phyloP scores from a whole-genome alignment of 2,888 invertebrate genomes.

The Andrena fulva region DNA sequence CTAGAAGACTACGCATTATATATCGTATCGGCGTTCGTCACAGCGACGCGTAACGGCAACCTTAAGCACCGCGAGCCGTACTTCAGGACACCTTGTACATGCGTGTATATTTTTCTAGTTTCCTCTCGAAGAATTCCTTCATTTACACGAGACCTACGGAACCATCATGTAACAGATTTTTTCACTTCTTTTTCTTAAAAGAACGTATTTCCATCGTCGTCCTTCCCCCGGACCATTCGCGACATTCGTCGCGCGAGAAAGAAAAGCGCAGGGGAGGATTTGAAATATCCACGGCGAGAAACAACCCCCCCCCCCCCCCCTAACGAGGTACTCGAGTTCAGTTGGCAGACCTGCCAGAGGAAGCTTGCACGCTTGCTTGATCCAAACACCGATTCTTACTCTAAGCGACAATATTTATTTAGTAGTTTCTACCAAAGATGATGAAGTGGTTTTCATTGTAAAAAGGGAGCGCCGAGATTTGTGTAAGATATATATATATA shows the following conservation, averaged over 20 bases:
- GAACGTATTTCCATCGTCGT: conserved; percentile 1
- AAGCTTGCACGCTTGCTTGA: conserved; percentile 40
- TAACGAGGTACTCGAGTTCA: neutral
- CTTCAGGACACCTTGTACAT: conserved; percentile 65
- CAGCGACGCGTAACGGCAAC: conserved; percentile 44
- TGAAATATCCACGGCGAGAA: neutral
- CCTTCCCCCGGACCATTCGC: neutral
- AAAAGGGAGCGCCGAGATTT: conserved; percentile 54
- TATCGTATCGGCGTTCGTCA: conserved; percentile 51
- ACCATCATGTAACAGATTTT: neutral
- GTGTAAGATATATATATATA: conserved; percentile 71
- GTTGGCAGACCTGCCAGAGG: conserved; percentile 11
- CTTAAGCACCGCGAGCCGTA: conserved; percentile 65
- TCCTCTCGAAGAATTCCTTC: conserved; percentile 44
- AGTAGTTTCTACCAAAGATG: conserved; percentile 84
- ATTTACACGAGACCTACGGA: conserved; percentile 1
- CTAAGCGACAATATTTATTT: conserved; percentile 83
- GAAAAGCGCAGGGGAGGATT: neutral
- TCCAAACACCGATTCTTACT: conserved; percentile 62
- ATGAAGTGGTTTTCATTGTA: conserved; percentile 77
- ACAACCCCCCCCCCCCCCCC: neutral
- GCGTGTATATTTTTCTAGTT: conserved; percentile 75
- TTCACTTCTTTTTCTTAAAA: neutral
- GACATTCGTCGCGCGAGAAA: neutral
- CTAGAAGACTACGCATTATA: conserved; percentile 32